Percentiles rank a stretch among this genome's conserved stretches.
Evolutionary conservation across 1,140 invertebrate species (phyloP).

Genomic region (Argopecten irradians): DNA sequence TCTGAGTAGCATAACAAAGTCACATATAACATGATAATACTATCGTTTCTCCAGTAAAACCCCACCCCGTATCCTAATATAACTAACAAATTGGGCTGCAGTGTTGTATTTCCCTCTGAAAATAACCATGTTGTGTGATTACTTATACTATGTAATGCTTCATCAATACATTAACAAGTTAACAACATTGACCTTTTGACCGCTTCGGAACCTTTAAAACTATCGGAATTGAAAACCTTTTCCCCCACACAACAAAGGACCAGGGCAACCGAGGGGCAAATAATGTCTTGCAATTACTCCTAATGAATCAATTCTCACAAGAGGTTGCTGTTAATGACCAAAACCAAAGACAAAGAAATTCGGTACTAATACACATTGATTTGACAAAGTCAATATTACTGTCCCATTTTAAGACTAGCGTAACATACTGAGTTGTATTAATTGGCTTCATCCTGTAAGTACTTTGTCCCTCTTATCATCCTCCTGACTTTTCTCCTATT

Average conservation of each 20-base stretch:
- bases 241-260: neutral
- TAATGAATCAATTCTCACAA: neutral
- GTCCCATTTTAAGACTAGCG: neutral
- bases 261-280: neutral
- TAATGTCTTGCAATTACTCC: neutral
- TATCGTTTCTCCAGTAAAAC: neutral
- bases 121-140: neutral
- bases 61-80: neutral
- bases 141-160: neutral
- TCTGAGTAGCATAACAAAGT: conserved; percentile 1
- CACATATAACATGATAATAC: neutral
- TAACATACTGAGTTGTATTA: neutral
- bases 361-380: neutral
- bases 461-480: neutral
- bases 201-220: neutral
- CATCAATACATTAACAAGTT: neutral
- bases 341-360: neutral
- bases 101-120: neutral
- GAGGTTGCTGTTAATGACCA: neutral
- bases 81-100: no score
- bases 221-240: neutral
- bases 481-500: neutral
- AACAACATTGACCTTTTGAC: neutral
- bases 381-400: neutral
- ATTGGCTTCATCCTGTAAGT: neutral